Evolutionary conservation across 2,797 vertebrate genomes (phyloP).

Genomic region (Stomatorhinus walkeri): DNA sequence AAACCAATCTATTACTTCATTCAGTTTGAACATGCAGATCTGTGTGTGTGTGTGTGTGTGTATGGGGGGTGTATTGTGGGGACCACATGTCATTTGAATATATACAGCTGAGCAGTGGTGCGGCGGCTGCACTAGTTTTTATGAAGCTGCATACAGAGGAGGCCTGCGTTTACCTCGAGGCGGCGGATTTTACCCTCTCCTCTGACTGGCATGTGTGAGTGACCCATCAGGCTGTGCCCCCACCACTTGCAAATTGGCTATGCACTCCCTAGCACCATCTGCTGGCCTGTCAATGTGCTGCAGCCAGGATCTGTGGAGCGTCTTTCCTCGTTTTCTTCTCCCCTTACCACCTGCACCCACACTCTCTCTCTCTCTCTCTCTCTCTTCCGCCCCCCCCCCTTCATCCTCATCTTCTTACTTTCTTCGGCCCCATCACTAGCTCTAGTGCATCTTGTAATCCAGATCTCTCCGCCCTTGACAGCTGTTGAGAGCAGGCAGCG

Average conservation of each 20-base stretch:
- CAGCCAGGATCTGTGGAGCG: not conserved
- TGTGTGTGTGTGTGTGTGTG: not conserved
- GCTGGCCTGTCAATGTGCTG: not conserved
- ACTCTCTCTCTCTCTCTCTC: not conserved
- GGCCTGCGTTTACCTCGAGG: not conserved
- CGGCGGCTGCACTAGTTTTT: not conserved
- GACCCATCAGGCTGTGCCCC: not conserved
- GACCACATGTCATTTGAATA: not conserved
- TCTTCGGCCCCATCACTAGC: not conserved
- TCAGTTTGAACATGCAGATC: not conserved
- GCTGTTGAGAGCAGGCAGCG: constrained; percentile 13
- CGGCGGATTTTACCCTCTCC: not conserved
- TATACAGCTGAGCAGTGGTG: not conserved
- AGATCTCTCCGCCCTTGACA: not conserved
- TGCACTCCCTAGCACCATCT: not conserved
- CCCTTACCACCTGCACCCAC: not conserved
- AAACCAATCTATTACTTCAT: not conserved
- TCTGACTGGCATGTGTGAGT: not conserved
- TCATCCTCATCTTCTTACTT: not conserved
- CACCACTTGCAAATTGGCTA: not conserved
- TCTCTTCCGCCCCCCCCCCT: not conserved
- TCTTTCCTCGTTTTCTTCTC: not conserved
- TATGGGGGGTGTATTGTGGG: not conserved
- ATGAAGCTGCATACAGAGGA: not conserved
- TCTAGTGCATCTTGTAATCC: not conserved